These are phyloP conservation scores for Phalacrocorax carbo DNA, from an alignment of 2,113 vertebrate species.

Conservation along the genomic window DNA sequence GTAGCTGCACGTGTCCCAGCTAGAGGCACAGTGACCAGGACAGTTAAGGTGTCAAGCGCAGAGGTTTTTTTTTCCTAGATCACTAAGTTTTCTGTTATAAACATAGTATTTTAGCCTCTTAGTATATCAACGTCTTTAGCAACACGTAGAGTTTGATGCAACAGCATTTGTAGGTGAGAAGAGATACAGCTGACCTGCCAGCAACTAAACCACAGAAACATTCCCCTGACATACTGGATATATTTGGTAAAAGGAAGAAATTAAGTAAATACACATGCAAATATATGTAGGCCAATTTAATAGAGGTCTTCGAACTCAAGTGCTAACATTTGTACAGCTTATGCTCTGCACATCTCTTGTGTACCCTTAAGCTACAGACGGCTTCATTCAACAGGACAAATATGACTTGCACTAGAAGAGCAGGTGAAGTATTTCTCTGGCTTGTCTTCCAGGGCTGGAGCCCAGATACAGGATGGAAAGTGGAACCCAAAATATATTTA, in stretches of 20 bases:
- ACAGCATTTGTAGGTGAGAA: background rate
- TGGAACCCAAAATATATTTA: background rate
- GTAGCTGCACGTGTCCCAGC: background rate
- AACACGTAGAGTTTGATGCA: background rate
- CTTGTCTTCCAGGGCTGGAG: background rate
- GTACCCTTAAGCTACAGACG: background rate
- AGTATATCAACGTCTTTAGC: background rate
- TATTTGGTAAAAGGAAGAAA: background rate
- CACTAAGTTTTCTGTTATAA: background rate
- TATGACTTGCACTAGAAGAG: background rate
- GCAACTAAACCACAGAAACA: background rate
- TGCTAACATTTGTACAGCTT: slow-evolving; percentile 44
- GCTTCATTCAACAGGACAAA: slow-evolving; percentile 15
- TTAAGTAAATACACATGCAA: slow-evolving; percentile 18
- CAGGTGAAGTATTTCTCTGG: background rate
- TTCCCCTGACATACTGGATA: background rate
- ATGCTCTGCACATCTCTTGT: background rate
- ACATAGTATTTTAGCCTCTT: background rate
- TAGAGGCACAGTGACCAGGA: background rate
- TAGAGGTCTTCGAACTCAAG: background rate
- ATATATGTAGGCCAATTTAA: background rate
- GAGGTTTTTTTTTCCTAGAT: background rate
- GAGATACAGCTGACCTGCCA: background rate
- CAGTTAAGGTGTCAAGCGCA: background rate
- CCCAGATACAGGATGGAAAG: background rate